Evolutionary conservation across 2,797 vertebrate species (phyloP).

Genomic region (Eleutherodactylus coqui): DNA sequence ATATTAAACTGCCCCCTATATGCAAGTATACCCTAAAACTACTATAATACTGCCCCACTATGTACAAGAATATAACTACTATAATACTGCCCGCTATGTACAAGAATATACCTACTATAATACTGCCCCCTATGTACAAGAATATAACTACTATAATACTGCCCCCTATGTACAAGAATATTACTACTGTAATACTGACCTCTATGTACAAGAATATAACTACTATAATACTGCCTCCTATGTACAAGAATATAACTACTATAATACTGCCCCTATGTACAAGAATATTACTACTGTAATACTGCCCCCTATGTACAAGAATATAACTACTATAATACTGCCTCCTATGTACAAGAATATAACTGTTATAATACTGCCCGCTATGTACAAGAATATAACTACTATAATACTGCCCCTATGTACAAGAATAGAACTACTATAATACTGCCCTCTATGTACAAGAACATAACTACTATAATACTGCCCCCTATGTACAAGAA

Average conservation of each 20-base stretch:
- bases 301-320: constrained; percentile 12
- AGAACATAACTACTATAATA: constrained; percentile 14
- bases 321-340: constrained; percentile 22
- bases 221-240: constrained; percentile 22
- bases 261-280: constrained; percentile 14
- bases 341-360: constrained; percentile 4
- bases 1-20: background rate
- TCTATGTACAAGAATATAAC: constrained; percentile 18
- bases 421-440: constrained; percentile 19
- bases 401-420: constrained; percentile 11
- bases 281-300: constrained; percentile 21
- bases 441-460: constrained; percentile 8
- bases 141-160: constrained; percentile 27
- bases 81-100: constrained; percentile 12
- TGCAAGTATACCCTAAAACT: background rate
- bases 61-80: constrained; percentile 4
- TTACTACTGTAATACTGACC: constrained; percentile 1
- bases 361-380: constrained; percentile 3
- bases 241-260: constrained; percentile 23
- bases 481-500: background rate
- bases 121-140: constrained; percentile 13
- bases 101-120: constrained; percentile 15
- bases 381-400: constrained; percentile 20
- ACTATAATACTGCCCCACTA: background rate
- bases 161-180: background rate